phyloP scores from a whole-genome alignment of 2,888 invertebrate genomes.

The Sipunculus nudus region DNA sequence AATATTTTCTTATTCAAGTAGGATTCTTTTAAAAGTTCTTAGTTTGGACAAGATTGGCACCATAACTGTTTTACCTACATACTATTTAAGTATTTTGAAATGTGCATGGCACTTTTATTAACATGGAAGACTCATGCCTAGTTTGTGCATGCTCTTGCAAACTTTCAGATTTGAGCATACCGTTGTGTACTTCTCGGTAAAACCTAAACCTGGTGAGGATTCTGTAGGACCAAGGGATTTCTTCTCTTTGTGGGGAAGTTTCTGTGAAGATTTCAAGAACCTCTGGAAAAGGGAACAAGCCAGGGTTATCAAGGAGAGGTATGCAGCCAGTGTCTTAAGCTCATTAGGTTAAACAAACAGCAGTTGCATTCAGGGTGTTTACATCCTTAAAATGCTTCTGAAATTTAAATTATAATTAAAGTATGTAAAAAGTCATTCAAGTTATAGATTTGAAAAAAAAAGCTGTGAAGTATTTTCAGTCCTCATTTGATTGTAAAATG shows the following conservation, averaged over 20 bases:
- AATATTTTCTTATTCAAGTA: too few species aligned
- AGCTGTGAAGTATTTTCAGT: too few species aligned
- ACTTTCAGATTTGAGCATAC: constrained; percentile 36
- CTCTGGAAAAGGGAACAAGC: constrained; percentile 94
- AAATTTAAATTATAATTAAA: not conserved
- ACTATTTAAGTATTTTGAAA: too few species aligned
- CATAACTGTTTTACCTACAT: too few species aligned
- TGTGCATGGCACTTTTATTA: too few species aligned
- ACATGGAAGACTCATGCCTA: too few species aligned
- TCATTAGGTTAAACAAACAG: not conserved
- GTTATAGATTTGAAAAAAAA: not conserved
- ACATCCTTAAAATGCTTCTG: not conserved
- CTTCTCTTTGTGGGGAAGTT: constrained; percentile 87
- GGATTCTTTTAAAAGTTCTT: too few species aligned
- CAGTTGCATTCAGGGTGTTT: not conserved
- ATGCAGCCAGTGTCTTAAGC: constrained; percentile 45
- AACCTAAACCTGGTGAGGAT: constrained; percentile 79
- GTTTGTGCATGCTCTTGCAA: too few species aligned
- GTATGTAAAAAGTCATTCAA: not conserved
- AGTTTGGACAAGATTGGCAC: too few species aligned
- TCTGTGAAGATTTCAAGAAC: constrained; percentile 93
- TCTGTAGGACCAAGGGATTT: constrained; percentile 85
- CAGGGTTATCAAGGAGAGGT: constrained; percentile 84
- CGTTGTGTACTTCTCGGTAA: constrained; percentile 80
- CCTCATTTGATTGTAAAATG: too few species aligned